A percentile compares a stretch with the other conserved stretches of the same genome.
These are phyloP conservation scores for Eurypyga helias DNA, from an alignment of 2,113 vertebrate genomes.

Conservation along the genomic window DNA sequence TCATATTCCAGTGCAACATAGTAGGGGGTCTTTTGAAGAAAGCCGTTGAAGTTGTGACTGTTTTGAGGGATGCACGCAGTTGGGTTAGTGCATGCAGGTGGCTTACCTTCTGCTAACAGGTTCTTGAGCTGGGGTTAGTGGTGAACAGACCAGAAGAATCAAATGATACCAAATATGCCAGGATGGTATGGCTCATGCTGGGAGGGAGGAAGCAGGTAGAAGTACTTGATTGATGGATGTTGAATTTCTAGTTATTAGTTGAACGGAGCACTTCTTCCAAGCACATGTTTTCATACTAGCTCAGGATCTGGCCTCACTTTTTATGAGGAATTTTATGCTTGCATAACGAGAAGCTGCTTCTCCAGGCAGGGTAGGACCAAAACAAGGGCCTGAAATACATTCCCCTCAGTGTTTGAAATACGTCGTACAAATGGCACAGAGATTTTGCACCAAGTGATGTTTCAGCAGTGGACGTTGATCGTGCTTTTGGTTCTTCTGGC, in stretches of 20 bases:
- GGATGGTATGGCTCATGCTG: not conserved
- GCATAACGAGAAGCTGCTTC: not conserved
- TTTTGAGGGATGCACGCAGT: not conserved
- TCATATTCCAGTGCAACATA: not conserved
- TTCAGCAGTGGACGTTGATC: not conserved
- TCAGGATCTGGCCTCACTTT: not conserved
- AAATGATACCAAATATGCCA: not conserved
- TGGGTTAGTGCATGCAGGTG: not conserved
- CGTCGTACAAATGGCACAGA: fast-evolving
- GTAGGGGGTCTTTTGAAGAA: not conserved
- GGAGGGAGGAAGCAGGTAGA: not conserved
- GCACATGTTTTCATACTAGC: not conserved
- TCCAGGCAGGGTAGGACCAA: not conserved
- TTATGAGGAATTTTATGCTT: not conserved
- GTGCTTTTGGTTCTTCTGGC: not conserved
- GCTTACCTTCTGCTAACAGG: not conserved
- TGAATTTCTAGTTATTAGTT: not conserved
- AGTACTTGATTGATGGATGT: not conserved
- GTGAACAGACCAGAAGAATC: not conserved
- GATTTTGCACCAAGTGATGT: not conserved
- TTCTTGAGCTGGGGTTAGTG: not conserved
- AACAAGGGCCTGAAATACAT: not conserved
- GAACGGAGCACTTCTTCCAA: not conserved
- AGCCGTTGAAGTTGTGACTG: not conserved
- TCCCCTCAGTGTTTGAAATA: not conserved